phyloP scores from a whole-genome alignment of 2,113 vertebrate species.

The Chionomys nivalis region DNA sequence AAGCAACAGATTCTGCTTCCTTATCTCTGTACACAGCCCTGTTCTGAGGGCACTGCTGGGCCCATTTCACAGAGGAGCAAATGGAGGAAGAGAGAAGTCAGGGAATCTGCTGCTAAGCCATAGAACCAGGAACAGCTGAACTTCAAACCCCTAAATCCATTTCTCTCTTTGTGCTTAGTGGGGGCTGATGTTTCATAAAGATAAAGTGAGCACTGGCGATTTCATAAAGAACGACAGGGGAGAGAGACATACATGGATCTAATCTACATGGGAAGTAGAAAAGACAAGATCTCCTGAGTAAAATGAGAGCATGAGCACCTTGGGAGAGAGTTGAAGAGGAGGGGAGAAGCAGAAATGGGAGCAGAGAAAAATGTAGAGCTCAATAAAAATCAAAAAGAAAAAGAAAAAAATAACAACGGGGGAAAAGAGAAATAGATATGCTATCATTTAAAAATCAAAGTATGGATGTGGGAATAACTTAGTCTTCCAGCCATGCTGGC shows the following conservation, averaged over 20 bases:
- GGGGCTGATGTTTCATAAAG: not conserved
- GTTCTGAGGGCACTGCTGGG: not conserved
- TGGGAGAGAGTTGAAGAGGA: too few species aligned
- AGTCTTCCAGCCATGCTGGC: not conserved
- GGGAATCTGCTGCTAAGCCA: not conserved
- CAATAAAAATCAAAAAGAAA: too few species aligned
- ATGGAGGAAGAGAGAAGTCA: not conserved
- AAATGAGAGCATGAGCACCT: too few species aligned
- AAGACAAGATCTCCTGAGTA: too few species aligned
- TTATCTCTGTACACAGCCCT: not conserved
- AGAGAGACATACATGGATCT: too few species aligned
- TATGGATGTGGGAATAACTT: not conserved
- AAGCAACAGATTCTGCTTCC: not conserved
- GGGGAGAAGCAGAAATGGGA: too few species aligned
- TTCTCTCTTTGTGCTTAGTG: not conserved
- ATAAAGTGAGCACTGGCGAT: not conserved
- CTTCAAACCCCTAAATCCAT: not conserved
- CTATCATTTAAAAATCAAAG: not conserved
- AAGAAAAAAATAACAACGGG: not conserved
- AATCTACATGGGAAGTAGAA: too few species aligned
- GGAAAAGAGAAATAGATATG: not conserved
- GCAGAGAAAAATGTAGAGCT: too few species aligned
- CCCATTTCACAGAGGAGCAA: slow-evolving; percentile 14
- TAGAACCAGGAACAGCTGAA: not conserved
- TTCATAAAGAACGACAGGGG: not conserved